phyloP scores from a whole-genome alignment of 2,797 vertebrate genomes.

The Lacerta viridis region DNA sequence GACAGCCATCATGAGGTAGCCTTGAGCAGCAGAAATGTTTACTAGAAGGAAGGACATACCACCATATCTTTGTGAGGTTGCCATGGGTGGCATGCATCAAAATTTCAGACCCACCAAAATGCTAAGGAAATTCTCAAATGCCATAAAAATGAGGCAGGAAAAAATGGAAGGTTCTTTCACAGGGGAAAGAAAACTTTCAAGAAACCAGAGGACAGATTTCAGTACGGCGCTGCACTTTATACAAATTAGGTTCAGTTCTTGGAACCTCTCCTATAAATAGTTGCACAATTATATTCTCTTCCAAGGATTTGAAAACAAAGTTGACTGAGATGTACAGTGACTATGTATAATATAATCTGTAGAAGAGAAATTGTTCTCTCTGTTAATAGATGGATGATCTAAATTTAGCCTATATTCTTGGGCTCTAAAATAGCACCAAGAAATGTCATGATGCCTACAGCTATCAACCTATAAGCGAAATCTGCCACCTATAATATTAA shows the following conservation, averaged over 20 bases:
- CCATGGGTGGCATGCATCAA: no score
- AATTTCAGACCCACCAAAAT: no score
- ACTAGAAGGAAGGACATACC: no score
- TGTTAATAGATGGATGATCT: conserved; percentile 63
- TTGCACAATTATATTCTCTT: not conserved
- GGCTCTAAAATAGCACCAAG: conserved; percentile 69
- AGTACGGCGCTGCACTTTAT: no score
- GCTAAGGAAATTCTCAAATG: no score
- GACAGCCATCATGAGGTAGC: no score
- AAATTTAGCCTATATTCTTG: conserved; percentile 74
- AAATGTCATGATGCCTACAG: conserved; percentile 62
- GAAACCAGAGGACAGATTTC: no score
- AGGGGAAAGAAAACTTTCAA: no score
- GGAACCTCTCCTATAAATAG: not conserved
- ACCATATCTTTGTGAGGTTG: no score
- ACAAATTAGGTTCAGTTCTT: not conserved
- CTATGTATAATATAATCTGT: conserved; percentile 61
- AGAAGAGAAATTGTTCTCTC: conserved; percentile 59
- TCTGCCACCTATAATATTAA: conserved; percentile 52
- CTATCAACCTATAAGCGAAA: conserved; percentile 52
- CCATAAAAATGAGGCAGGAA: no score
- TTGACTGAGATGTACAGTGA: conserved; percentile 60
- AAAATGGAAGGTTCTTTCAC: no score
- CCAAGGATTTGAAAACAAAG: conserved; percentile 3
- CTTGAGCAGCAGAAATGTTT: no score